These are phyloP conservation scores for Hyaena hyaena DNA, from an alignment of 2,113 vertebrate species.

Conservation along the genomic window DNA sequence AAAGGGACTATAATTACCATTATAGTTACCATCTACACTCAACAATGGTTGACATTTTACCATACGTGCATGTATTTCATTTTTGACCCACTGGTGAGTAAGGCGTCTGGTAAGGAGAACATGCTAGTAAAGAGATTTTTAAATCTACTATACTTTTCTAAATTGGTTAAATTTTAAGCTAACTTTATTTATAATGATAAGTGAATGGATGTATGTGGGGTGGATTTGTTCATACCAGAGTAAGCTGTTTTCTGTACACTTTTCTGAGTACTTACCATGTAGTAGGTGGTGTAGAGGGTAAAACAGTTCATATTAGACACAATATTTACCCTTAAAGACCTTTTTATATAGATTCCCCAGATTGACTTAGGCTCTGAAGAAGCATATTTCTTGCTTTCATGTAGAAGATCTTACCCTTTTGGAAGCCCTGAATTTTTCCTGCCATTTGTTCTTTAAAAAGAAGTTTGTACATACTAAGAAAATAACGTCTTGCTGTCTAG, in stretches of 20 bases:
- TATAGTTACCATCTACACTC: background rate
- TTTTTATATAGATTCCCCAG: background rate
- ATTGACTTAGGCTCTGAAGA: background rate
- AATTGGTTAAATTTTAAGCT: background rate
- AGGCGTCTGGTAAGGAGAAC: background rate
- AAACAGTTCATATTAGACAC: background rate
- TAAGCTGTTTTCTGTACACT: background rate
- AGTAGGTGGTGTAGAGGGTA: background rate
- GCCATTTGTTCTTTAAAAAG: background rate
- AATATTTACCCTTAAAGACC: background rate
- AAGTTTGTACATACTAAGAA: background rate
- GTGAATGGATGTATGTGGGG: rapidly evolving
- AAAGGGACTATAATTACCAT: background rate
- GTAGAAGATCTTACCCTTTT: background rate
- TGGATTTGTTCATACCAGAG: background rate
- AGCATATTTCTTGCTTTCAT: background rate
- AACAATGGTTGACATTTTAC: background rate
- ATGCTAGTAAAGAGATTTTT: background rate
- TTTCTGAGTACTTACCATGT: background rate
- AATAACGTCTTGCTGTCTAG: background rate
- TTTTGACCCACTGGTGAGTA: background rate
- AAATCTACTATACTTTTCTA: background rate
- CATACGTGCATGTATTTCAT: background rate
- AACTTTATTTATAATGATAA: background rate
- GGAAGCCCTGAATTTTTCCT: background rate